Percentiles rank a stretch among this genome's conserved stretches.
Conservation (phyloP, 2,888 invertebrate species). For the Drosophila falleni region DNA sequence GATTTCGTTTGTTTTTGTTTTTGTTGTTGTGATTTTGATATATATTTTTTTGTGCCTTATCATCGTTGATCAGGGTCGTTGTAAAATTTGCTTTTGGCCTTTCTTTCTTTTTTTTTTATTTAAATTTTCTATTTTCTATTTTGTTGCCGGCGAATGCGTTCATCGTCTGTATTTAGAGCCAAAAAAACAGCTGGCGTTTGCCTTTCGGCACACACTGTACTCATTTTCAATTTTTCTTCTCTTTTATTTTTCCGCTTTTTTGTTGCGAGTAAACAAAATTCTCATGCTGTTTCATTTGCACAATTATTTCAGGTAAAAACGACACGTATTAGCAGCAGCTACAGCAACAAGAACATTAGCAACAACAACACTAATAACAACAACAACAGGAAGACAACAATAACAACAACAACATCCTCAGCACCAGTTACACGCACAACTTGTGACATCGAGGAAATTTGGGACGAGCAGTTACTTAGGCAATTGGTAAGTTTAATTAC, state of each 20-base stretch:
- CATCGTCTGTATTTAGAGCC: constrained; percentile 74
- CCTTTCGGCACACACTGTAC: constrained; percentile 40
- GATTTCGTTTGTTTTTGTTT: constrained; percentile 1
- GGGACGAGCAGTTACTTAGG: constrained; percentile 91
- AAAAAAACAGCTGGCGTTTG: constrained; percentile 69
- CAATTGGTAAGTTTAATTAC: constrained; percentile 88
- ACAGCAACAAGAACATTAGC: constrained; percentile 76
- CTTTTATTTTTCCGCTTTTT: constrained; percentile 1
- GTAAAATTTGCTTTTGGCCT: constrained; percentile 19
- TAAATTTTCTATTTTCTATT: neutral
- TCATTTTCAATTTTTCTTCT: constrained; percentile 2
- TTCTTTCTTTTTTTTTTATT: constrained; percentile 9
- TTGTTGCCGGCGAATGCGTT: constrained; percentile 68
- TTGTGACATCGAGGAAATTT: constrained; percentile 90
- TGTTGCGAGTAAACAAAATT: constrained; percentile 57
- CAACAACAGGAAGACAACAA: constrained; percentile 29
- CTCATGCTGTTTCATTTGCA: constrained; percentile 25
- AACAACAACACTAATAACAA: constrained; percentile 72
- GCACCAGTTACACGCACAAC: constrained; percentile 86
- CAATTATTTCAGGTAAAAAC: constrained; percentile 86
- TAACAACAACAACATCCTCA: constrained; percentile 81
- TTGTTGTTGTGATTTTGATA: constrained; percentile 14
- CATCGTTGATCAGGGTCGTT: constrained; percentile 46
- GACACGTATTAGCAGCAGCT: constrained; percentile 85
- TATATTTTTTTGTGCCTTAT: constrained; percentile 49